Evolutionary conservation across 2,113 vertebrate genomes (phyloP).

Genomic region (Oophaga pumilio): DNA sequence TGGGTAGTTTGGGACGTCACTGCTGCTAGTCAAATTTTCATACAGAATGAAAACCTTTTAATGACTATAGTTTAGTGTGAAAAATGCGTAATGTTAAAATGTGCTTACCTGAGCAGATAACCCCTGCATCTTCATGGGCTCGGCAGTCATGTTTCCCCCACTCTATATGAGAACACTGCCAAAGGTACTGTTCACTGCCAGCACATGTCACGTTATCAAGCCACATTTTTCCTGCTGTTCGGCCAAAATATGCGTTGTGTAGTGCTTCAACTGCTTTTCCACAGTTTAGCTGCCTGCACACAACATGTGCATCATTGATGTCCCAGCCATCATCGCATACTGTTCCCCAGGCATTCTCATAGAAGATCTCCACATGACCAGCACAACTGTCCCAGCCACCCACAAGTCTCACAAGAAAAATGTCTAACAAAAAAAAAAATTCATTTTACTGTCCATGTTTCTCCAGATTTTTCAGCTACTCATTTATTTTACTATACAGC

Average conservation of each 20-base stretch:
- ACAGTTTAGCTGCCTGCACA: conserved; percentile 9
- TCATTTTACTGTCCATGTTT: too few relatives aligned
- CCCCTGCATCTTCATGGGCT: neutral
- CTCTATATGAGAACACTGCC: neutral
- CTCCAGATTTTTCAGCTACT: too few relatives aligned
- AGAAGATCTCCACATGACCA: neutral
- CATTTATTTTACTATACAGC: too few relatives aligned
- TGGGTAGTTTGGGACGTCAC: too few relatives aligned
- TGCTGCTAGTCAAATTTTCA: too few relatives aligned
- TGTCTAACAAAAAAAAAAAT: neutral
- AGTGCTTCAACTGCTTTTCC: neutral
- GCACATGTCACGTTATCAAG: neutral
- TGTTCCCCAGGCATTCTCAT: neutral
- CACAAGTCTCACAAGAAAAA: neutral
- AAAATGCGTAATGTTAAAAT: too few relatives aligned
- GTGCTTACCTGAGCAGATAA: neutral
- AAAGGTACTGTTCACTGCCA: neutral
- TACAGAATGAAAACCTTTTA: too few relatives aligned
- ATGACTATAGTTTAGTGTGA: too few relatives aligned
- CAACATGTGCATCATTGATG: neutral
- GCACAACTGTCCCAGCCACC: neutral
- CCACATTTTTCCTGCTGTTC: neutral
- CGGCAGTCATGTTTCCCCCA: neutral
- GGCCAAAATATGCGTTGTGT: neutral
- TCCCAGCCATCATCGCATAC: neutral